Percentiles rank a stretch among this genome's conserved stretches.
Evolutionary conservation across 2,113 vertebrate species (phyloP).

Genomic region (Lophotis ruficrista): DNA sequence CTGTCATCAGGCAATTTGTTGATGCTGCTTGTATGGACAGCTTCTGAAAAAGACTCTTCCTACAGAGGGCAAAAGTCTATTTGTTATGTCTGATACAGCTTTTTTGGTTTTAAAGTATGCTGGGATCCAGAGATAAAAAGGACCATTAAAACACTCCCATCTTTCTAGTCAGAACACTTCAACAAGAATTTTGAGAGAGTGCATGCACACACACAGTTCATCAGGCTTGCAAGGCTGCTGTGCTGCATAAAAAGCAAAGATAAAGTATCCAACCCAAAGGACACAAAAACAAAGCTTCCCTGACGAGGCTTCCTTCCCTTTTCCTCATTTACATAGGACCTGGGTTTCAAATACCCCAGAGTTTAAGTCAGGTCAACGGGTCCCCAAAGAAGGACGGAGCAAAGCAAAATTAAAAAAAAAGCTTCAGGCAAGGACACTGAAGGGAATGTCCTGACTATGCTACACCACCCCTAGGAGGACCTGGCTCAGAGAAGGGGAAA

Average conservation of each 20-base stretch:
- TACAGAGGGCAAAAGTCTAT: neutral
- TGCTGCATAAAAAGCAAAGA: neutral
- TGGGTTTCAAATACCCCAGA: neutral
- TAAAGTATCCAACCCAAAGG: neutral
- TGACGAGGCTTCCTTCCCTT: neutral
- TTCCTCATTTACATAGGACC: neutral
- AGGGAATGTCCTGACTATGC: neutral
- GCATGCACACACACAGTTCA: too few species aligned
- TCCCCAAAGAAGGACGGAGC: neutral
- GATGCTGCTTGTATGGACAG: neutral
- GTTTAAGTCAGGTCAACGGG: neutral
- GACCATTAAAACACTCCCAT: neutral
- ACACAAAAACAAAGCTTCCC: neutral
- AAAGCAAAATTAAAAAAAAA: neutral
- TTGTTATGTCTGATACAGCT: neutral
- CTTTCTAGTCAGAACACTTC: neutral
- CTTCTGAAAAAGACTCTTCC: neutral
- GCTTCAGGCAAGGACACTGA: neutral
- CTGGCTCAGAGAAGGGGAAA: neutral
- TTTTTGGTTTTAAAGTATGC: neutral
- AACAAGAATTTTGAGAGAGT: neutral
- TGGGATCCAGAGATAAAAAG: neutral
- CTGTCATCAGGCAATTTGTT: neutral
- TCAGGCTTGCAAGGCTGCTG: too few species aligned
- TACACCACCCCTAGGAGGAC: neutral